Conservation (phyloP, 2,888 invertebrate genomes). For the Trachelus tabidus region DNA sequence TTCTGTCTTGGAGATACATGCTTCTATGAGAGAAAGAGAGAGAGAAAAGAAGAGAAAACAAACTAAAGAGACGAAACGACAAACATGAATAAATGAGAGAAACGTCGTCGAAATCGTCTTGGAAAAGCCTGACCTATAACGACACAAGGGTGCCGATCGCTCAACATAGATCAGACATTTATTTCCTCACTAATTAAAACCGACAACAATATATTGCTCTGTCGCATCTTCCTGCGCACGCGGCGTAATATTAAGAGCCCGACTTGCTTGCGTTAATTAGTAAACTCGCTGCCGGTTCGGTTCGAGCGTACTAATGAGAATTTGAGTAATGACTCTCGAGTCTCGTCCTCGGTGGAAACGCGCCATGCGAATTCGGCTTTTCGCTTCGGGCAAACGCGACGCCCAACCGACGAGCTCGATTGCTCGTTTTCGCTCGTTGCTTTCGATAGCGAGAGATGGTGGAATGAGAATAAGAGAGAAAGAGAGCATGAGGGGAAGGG, state of each 20-base stretch:
- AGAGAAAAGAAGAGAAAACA: not conserved
- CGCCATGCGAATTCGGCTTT: not conserved
- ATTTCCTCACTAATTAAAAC: constrained; percentile 47
- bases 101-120: not conserved
- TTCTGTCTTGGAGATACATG: not conserved
- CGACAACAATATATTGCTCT: constrained; percentile 45
- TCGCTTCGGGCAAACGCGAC: not conserved
- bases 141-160: constrained; percentile 17
- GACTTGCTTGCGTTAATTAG: constrained; percentile 56
- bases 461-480: not conserved
- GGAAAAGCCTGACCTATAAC: not conserved
- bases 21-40: not conserved
- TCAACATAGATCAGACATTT: constrained; percentile 39
- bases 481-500: not conserved
- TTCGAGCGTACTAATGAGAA: constrained; percentile 56
- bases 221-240: constrained; percentile 31
- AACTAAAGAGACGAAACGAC: not conserved
- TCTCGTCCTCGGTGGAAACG: constrained; percentile 30
- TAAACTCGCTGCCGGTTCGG: constrained; percentile 54
- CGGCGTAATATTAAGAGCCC: constrained; percentile 46
- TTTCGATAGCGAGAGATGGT: not conserved
- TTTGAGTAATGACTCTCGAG: constrained; percentile 59
- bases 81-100: not conserved
- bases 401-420: not conserved
- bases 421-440: not conserved